Evolutionary conservation across 2,113 vertebrate species (phyloP).

Genomic region (Craseonycteris thonglongyai): DNA sequence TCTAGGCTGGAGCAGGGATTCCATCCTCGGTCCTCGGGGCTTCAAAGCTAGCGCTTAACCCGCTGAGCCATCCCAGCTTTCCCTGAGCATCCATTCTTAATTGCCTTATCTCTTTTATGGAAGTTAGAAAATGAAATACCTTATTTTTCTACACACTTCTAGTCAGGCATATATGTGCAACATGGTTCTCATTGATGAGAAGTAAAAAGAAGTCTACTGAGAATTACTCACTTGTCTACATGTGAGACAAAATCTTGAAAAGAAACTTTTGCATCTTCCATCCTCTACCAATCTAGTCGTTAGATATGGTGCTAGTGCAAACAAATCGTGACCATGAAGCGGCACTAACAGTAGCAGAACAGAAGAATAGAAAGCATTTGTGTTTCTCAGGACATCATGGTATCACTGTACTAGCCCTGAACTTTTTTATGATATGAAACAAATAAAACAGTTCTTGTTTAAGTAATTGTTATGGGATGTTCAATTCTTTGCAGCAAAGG

Average conservation of each 20-base stretch:
- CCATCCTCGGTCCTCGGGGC: too few species aligned
- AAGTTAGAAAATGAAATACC: not conserved
- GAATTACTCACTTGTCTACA: not conserved
- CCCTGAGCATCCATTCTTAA: not conserved
- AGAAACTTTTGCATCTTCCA: not conserved
- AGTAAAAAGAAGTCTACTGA: not conserved
- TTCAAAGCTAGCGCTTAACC: too few species aligned
- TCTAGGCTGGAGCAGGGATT: too few species aligned
- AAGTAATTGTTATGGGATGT: not conserved
- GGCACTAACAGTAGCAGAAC: not conserved
- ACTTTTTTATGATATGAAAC: not conserved
- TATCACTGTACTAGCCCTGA: not conserved
- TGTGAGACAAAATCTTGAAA: not conserved
- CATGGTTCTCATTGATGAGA: not conserved
- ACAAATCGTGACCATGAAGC: accelerated
- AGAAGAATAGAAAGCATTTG: not conserved
- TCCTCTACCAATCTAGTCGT: not conserved
- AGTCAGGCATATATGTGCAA: not conserved
- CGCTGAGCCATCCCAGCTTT: too few species aligned
- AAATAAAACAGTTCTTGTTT: not conserved
- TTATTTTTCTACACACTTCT: not conserved
- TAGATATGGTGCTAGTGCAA: not conserved
- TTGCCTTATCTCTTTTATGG: not conserved
- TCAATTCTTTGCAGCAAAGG: not conserved
- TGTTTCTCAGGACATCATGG: not conserved